Evolutionary conservation across 2,797 vertebrate genomes (phyloP), one percentile per base, ranked within the genome.

Genomic region (Peromyscus nudipes): DNA sequence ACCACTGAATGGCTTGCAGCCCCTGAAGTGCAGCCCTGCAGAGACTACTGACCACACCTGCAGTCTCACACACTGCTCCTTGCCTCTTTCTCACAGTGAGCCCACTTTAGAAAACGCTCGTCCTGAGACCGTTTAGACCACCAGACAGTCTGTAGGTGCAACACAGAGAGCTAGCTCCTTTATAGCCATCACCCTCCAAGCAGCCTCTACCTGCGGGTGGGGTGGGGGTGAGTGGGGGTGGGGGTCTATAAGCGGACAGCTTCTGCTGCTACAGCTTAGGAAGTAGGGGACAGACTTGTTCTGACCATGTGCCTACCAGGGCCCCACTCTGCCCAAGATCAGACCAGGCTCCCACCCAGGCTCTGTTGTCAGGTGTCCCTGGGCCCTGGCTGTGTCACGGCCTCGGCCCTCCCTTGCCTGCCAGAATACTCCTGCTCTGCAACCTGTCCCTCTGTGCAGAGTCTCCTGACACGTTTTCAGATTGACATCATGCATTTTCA

Each of bases 151-250:
- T 85, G 1, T 2, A 69, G 52, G 52, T 29, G 12, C 29, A n/a
- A 23, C 6, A 4, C 25, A 23, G 31, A 85, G 52, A 43, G n/a
- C 40, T 27, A 52, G 40, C 40, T 27, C 46, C 75, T 55, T n/a
- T n/a, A 2, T 1, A 25, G 7, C 1, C 16, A 13, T 14, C 23
- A 27, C 34, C 27, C 11, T 82, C 4, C 25, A 0, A 13, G 29
- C 19, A 77, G 10, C 60, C 79, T 77, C 84, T 69, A 34, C 84
- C 31, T 69, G 34, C 1, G 9, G n/a, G 23, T 55, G 52, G 52
- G 52, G 52, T 16, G 52, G 52, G 52, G 52, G 52, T 55, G 23
- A n/a, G 23, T 1, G 81, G 23, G 1, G 3, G 6, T 2, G 11
- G 19, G 21, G 8, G 25, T 11, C 46, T 71, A 14, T 88, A 31